Conservation (phyloP, 2,113 vertebrate genomes). For the Raphicerus campestris region DNA sequence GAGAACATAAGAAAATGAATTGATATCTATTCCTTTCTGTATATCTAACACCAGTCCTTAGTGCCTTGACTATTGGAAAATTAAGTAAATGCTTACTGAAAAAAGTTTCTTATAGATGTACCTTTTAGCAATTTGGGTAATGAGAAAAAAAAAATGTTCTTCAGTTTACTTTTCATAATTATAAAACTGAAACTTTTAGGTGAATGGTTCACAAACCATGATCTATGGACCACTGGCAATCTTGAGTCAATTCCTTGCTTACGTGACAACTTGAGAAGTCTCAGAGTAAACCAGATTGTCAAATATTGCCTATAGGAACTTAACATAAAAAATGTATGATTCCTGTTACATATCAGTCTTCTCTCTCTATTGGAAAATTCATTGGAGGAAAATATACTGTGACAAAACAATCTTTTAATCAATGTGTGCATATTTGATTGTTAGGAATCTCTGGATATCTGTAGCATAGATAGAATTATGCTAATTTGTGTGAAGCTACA, state of each 20-base stretch:
- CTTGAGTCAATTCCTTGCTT: not conserved
- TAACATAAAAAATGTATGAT: not conserved
- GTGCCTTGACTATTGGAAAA: not conserved
- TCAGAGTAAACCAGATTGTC: not conserved
- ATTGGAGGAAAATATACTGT: not conserved
- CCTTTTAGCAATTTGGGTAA: not conserved
- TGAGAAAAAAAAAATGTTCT: not conserved
- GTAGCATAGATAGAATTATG: not conserved
- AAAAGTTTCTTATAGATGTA: not conserved
- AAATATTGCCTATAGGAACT: not conserved
- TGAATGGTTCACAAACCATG: not conserved
- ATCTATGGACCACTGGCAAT: not conserved
- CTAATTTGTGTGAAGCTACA: not conserved
- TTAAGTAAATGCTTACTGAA: not conserved
- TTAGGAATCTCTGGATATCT: not conserved
- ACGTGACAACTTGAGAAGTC: not conserved
- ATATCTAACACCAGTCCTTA: not conserved
- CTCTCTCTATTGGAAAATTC: not conserved
- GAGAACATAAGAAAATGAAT: not conserved
- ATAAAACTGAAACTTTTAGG: not conserved
- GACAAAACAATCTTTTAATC: not conserved
- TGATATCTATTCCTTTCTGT: not conserved
- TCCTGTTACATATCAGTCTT: not conserved
- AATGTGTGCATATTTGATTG: not conserved
- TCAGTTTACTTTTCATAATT: not conserved